phyloP scores from a whole-genome alignment of 2,888 invertebrate species.

The Euphydryas editha region DNA sequence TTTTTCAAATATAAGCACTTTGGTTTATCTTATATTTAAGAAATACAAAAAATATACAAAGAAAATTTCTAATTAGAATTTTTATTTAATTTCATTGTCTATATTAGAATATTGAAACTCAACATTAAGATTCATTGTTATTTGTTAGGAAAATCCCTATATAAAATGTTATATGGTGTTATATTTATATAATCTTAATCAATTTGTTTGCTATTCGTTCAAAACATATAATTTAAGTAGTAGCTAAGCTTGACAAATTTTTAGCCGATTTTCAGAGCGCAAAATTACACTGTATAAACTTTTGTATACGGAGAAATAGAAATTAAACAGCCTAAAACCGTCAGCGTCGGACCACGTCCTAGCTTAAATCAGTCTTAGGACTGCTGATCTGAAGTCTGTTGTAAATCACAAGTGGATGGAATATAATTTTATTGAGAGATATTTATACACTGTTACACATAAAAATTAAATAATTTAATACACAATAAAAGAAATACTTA shows the following conservation, averaged over 20 bases:
- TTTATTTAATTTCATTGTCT: background rate
- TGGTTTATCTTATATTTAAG: background rate
- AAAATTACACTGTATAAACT: too few relatives aligned
- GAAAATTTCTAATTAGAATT: background rate
- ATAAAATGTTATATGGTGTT: background rate
- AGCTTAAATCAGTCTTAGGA: too few relatives aligned
- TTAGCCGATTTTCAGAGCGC: too few relatives aligned
- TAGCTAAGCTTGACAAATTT: too few relatives aligned
- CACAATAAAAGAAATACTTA: too few relatives aligned
- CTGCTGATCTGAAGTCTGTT: too few relatives aligned
- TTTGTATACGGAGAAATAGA: background rate
- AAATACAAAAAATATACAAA: background rate
- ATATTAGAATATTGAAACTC: background rate
- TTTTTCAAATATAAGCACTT: background rate
- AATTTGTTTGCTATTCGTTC: background rate
- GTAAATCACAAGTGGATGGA: too few relatives aligned
- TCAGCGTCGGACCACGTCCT: too few relatives aligned
- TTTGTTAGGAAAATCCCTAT: too few relatives aligned
- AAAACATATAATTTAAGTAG: background rate
- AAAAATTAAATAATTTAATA: too few relatives aligned
- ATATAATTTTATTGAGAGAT: too few relatives aligned
- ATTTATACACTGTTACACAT: too few relatives aligned
- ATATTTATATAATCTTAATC: slow-evolving; percentile 5
- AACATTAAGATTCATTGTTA: background rate
- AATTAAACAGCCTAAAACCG: background rate